Evolutionary conservation across 2,888 invertebrate genomes (phyloP).

Genomic region (Seladonia tumulorum): DNA sequence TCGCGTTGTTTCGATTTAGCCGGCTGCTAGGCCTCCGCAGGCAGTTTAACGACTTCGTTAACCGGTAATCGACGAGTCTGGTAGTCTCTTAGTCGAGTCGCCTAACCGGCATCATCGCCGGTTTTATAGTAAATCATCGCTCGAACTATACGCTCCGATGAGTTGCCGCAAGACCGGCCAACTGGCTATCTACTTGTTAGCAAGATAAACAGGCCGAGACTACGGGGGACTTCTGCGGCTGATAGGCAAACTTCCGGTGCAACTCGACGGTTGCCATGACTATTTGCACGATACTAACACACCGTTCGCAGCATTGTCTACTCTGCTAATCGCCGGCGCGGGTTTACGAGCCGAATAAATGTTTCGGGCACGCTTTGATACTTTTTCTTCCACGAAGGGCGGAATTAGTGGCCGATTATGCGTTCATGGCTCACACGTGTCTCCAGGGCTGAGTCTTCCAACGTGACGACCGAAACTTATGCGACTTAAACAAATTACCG

Average conservation of each 20-base stretch:
- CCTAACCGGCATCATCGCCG: neutral
- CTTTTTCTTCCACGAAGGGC: neutral
- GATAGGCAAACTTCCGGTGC: slow-evolving; percentile 16
- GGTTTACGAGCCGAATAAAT: slow-evolving; percentile 1
- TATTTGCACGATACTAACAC: neutral
- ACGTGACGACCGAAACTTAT: neutral
- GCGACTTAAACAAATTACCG: neutral
- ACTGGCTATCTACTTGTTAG: slow-evolving; percentile 9
- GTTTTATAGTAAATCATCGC: slow-evolving; percentile 17
- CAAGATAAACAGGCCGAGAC: slow-evolving; percentile 9
- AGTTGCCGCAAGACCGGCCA: neutral
- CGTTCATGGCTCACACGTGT: neutral
- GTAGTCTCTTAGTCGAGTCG: slow-evolving; percentile 7
- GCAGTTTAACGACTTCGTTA: slow-evolving; percentile 11
- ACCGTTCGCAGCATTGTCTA: neutral
- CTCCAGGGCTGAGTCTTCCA: neutral
- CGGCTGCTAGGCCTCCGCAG: neutral
- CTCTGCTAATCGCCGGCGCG: neutral
- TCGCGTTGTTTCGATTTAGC: neutral
- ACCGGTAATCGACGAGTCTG: slow-evolving; percentile 14
- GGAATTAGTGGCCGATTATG: neutral
- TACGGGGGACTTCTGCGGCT: slow-evolving; percentile 4
- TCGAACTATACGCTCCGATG: neutral
- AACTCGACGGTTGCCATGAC: neutral
- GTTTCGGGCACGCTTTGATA: neutral